Percentiles rank a stretch among this genome's conserved stretches.
Evolutionary conservation across 1,140 invertebrate species (phyloP).

Genomic region (Drosophila elegans): DNA sequence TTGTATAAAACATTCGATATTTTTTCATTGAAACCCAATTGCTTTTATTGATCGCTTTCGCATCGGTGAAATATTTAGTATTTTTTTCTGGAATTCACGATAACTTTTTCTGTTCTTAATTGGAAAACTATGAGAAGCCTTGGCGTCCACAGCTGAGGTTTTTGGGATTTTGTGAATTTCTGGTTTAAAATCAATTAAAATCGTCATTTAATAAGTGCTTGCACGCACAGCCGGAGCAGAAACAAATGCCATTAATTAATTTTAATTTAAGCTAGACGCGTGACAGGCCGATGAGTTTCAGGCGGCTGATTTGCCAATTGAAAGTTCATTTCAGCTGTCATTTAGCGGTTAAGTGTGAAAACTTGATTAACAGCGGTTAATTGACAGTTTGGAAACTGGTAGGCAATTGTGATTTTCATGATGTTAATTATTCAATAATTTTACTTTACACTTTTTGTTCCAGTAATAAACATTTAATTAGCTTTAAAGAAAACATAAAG

Average conservation of each 20-base stretch:
- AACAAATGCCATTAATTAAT: conserved; percentile 26
- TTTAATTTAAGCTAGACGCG: conserved; percentile 29
- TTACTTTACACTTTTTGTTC: not conserved
- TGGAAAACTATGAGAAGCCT: not conserved
- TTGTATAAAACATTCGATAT: not conserved
- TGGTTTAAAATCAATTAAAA: conserved; percentile 26
- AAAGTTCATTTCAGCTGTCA: conserved; percentile 39
- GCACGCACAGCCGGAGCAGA: conserved; percentile 2
- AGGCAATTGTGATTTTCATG: conserved; percentile 3
- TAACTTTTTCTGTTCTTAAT: not conserved
- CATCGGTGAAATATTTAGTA: not conserved
- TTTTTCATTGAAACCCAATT: not conserved
- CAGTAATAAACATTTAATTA: not conserved
- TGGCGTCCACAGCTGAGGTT: not conserved
- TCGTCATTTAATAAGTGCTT: conserved; percentile 1
- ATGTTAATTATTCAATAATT: not conserved
- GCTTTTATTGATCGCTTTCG: not conserved
- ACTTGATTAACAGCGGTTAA: conserved; percentile 55
- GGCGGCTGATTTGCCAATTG: conserved; percentile 34
- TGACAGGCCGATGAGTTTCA: conserved; percentile 11
- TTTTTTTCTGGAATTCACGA: conserved; percentile 4
- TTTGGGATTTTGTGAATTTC: conserved; percentile 11
- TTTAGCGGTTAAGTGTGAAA: conserved; percentile 41
- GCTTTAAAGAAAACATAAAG: not conserved
- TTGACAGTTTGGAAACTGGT: conserved; percentile 50